Conservation (phyloP, 2,888 invertebrate species). For the Troides helena region DNA sequence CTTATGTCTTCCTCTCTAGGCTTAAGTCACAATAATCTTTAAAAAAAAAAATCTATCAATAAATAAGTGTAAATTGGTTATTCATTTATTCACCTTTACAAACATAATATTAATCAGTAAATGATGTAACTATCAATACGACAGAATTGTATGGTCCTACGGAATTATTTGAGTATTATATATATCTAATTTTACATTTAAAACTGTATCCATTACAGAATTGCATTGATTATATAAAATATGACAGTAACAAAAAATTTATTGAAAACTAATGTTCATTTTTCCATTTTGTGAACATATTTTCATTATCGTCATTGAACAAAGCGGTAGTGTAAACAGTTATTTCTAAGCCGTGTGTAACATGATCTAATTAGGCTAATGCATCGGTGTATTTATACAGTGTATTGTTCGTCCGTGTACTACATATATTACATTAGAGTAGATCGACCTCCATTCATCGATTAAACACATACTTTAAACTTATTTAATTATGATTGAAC, state of each 20-base stretch:
- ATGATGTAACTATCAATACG: too few relatives aligned
- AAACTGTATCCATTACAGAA: too few relatives aligned
- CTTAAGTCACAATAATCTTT: neutral
- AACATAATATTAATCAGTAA: too few relatives aligned
- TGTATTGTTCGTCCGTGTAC: neutral
- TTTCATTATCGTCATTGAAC: neutral
- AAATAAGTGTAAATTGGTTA: neutral
- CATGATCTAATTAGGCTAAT: neutral
- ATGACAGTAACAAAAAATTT: too few relatives aligned
- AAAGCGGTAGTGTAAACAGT: neutral
- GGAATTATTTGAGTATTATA: too few relatives aligned
- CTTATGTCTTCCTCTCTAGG: neutral
- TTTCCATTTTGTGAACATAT: neutral
- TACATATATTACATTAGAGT: constrained; percentile 1
- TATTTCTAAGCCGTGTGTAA: neutral
- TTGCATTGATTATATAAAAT: too few relatives aligned
- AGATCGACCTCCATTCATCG: constrained; percentile 12
- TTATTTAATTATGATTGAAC: too few relatives aligned
- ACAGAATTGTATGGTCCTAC: too few relatives aligned
- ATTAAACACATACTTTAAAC: too few relatives aligned
- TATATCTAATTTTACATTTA: too few relatives aligned
- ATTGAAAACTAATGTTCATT: too few relatives aligned
- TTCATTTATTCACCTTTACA: neutral
- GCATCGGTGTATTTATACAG: neutral
- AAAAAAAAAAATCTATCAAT: neutral